Conservation (phyloP, 2,113 vertebrate genomes). For the Trogon melanurus region DNA sequence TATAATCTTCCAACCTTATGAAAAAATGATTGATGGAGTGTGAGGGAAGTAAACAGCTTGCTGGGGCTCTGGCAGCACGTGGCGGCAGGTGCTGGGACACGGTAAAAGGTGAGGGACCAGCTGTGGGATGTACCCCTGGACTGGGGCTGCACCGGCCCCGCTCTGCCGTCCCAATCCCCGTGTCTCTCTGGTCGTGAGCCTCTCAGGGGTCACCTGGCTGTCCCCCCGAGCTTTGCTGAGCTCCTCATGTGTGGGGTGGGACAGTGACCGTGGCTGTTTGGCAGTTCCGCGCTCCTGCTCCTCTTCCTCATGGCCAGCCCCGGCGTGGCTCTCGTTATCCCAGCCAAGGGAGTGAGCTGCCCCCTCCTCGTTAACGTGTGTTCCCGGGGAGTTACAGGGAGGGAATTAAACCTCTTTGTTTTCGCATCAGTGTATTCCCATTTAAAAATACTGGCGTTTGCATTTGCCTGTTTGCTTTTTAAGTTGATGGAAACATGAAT, state of each 20-base stretch:
- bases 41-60: not conserved
- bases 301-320: not conserved
- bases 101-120: not conserved
- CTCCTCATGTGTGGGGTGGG: not conserved
- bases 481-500: slow-evolving; percentile 30
- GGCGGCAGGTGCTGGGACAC: not conserved
- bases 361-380: not conserved
- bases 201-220: fast-evolving
- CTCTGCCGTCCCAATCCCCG: fast-evolving
- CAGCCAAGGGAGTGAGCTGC: not conserved
- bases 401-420: slow-evolving; percentile 34
- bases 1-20: slow-evolving; percentile 70
- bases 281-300: fast-evolving
- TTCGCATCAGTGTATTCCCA: not conserved
- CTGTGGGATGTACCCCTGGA: fast-evolving
- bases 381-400: slow-evolving; percentile 3
- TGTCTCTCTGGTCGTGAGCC: fast-evolving
- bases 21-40: slow-evolving; percentile 66
- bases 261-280: fast-evolving
- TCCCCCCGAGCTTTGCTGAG: too few relatives aligned
- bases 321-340: not conserved
- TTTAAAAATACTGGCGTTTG: slow-evolving; percentile 17
- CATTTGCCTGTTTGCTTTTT: slow-evolving; percentile 28
- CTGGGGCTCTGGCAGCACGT: not conserved
- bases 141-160: fast-evolving